Percentiles rank a stretch among this genome's conserved stretches.
Conservation (phyloP, 2,113 vertebrate species). For the Pantherophis guttatus region DNA sequence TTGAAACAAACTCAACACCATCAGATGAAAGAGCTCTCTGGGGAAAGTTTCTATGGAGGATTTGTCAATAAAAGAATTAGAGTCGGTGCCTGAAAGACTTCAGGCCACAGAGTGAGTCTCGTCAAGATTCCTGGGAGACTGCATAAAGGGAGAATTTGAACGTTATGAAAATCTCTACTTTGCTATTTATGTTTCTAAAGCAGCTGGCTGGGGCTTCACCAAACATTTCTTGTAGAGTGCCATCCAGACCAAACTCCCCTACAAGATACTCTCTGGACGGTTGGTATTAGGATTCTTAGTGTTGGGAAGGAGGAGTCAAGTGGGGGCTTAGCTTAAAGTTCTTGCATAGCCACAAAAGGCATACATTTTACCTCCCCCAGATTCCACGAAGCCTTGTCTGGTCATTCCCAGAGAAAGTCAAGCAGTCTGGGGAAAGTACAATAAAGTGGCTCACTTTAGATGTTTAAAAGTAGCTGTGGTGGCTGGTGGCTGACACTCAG, state of each 20-base stretch:
- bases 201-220: background rate
- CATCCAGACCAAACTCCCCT: background rate
- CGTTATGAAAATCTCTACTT: background rate
- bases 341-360: background rate
- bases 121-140: background rate
- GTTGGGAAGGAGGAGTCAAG: background rate
- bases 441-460: background rate
- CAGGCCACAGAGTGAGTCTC: background rate
- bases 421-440: background rate
- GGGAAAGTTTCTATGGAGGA: background rate
- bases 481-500: background rate
- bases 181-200: background rate
- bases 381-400: background rate
- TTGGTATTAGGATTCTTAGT: background rate
- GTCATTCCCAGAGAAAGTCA: background rate
- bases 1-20: background rate
- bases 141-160: background rate
- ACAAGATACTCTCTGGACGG: background rate
- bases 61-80: conserved; percentile 15
- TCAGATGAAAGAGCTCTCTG: background rate
- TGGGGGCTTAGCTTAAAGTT: background rate
- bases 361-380: background rate
- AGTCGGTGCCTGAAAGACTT: background rate
- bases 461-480: background rate
- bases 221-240: background rate